These are phyloP conservation scores for Ophion costatus DNA, from an alignment of 2,888 invertebrate species.

Conservation along the genomic window DNA sequence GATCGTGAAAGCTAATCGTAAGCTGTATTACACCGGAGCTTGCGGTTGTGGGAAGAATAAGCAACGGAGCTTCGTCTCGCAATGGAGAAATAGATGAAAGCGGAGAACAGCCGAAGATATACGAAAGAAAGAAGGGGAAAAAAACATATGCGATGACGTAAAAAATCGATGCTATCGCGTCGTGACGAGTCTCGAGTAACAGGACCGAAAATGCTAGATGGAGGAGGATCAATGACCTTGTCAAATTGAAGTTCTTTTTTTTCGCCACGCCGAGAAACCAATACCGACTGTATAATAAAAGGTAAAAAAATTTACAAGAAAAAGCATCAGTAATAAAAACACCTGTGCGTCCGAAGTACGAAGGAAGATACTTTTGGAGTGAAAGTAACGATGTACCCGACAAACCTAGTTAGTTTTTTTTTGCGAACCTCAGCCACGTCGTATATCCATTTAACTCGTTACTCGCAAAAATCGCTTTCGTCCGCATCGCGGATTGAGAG, in stretches of 20 bases:
- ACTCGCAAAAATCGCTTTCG: background rate
- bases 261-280: background rate
- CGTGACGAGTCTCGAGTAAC: constrained; percentile 1
- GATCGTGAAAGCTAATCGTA: constrained; percentile 25
- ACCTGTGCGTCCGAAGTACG: background rate
- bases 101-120: constrained; percentile 44
- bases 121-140: constrained; percentile 4
- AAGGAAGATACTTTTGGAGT: background rate
- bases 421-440: background rate
- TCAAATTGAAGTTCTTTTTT: background rate
- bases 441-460: background rate
- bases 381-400: background rate
- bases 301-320: constrained; percentile 25
- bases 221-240: constrained; percentile 20
- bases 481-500: background rate
- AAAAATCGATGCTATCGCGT: background rate
- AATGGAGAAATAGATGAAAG: constrained; percentile 19
- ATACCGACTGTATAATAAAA: background rate
- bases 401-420: background rate
- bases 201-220: constrained; percentile 25
- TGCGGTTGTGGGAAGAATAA: constrained; percentile 26
- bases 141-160: constrained; percentile 1
- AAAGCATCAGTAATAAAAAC: constrained; percentile 1
- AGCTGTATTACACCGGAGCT: constrained; percentile 31
- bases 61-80: background rate